Conservation (phyloP, 2,888 invertebrate species). For the Conchocele bisecta region DNA sequence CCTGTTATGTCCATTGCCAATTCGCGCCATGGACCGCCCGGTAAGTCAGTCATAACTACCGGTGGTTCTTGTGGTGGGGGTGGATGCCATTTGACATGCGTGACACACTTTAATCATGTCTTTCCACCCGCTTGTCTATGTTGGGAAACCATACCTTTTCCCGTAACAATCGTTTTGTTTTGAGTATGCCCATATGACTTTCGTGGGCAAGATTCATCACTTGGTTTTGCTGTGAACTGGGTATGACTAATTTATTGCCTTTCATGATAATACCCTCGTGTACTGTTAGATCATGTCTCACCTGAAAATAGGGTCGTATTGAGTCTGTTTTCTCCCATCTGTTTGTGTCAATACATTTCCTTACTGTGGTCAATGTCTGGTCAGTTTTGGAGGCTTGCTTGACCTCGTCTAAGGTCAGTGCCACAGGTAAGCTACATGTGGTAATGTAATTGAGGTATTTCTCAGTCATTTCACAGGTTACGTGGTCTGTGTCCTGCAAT, state of each 20-base stretch:
- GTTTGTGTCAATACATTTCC: background rate
- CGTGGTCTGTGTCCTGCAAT: background rate
- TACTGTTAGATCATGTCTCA: conserved; percentile 20
- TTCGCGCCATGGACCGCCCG: conserved; percentile 20
- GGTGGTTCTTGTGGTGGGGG: conserved; percentile 1
- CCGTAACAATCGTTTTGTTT: conserved; percentile 35
- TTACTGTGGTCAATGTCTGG: background rate
- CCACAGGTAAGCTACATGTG: background rate
- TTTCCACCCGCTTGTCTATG: conserved; percentile 24
- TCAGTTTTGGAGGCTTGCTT: background rate
- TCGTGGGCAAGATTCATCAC: conserved; percentile 32
- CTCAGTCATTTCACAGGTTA: conserved; percentile 4
- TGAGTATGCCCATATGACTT: conserved; percentile 36
- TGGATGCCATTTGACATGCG: conserved; percentile 17
- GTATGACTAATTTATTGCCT: conserved; percentile 22
- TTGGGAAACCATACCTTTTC: conserved; percentile 40
- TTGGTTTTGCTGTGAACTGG: background rate
- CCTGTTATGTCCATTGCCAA: conserved; percentile 28
- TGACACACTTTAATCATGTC: conserved; percentile 16
- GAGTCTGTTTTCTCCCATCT: conserved; percentile 8
- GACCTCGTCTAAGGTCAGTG: conserved; percentile 13
- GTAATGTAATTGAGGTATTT: conserved; percentile 14
- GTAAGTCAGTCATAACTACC: conserved; percentile 16
- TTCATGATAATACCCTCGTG: conserved; percentile 12
- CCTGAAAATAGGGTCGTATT: conserved; percentile 4